Conservation (phyloP, 2,113 vertebrate genomes). For the Laticauda laticaudata region DNA sequence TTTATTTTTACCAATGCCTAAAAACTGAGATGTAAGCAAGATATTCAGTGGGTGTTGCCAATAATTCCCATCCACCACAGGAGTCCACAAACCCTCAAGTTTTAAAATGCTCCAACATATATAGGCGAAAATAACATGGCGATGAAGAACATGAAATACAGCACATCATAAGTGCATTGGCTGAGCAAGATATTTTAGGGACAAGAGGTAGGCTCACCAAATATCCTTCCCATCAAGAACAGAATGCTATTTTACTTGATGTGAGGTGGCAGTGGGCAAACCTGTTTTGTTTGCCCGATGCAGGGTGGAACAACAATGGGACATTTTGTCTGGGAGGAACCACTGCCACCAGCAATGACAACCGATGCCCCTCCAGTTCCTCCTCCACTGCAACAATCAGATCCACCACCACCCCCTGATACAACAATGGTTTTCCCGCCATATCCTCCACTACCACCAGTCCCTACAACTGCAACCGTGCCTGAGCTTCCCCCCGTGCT, state of each 20-base stretch:
- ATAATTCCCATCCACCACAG: neutral
- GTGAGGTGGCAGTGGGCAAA: neutral
- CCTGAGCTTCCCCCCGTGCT: neutral
- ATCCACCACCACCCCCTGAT: neutral
- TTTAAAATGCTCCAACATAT: neutral
- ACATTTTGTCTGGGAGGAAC: neutral
- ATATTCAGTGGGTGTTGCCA: neutral
- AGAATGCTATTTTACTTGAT: neutral
- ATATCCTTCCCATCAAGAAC: no score
- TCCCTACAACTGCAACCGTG: neutral
- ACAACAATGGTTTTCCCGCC: neutral
- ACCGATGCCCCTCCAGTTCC: neutral
- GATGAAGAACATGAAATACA: neutral
- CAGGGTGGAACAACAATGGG: neutral
- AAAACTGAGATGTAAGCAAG: neutral
- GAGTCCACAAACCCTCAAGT: neutral
- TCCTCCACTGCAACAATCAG: neutral
- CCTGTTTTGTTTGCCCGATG: slow-evolving; percentile 16
- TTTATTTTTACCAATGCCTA: slow-evolving; percentile 21
- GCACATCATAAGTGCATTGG: neutral
- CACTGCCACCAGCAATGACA: neutral
- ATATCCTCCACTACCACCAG: neutral
- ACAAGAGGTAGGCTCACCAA: neutral
- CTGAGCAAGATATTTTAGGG: neutral
- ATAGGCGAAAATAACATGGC: neutral